Conservation (phyloP, 2,797 vertebrate species). For the Melanotaenia pygmaea region DNA sequence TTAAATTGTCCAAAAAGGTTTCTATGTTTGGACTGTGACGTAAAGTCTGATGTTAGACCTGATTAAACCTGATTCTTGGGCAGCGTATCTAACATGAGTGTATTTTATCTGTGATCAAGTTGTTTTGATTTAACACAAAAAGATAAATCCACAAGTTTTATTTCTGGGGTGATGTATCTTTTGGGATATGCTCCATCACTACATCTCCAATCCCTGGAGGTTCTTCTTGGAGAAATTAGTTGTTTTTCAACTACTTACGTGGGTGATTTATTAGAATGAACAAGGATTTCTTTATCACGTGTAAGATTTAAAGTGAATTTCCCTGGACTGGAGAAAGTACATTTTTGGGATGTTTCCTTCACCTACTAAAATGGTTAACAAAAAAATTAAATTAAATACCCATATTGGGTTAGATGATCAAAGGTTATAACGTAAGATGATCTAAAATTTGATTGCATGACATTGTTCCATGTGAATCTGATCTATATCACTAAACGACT, state of each 20-base stretch:
- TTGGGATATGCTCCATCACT: background rate
- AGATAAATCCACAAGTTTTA: background rate
- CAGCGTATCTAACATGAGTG: background rate
- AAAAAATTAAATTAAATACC: too few relatives aligned
- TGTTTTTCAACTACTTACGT: background rate
- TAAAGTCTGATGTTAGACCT: background rate
- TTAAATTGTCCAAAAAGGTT: background rate
- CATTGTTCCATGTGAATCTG: background rate
- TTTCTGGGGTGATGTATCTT: background rate
- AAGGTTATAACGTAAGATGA: background rate
- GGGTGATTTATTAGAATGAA: background rate
- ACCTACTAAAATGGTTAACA: background rate
- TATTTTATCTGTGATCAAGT: background rate
- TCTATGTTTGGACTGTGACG: background rate
- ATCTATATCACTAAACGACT: background rate
- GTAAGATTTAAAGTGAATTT: background rate
- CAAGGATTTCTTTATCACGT: background rate
- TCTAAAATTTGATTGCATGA: background rate
- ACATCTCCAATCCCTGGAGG: background rate
- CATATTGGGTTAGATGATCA: background rate
- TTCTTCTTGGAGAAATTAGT: background rate
- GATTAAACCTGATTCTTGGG: background rate
- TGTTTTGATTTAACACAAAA: background rate
- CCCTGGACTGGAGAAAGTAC: background rate
- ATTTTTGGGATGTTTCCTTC: background rate